phyloP scores from a whole-genome alignment of 2,797 vertebrate genomes.

The Phrynocephalus vlangalii region DNA sequence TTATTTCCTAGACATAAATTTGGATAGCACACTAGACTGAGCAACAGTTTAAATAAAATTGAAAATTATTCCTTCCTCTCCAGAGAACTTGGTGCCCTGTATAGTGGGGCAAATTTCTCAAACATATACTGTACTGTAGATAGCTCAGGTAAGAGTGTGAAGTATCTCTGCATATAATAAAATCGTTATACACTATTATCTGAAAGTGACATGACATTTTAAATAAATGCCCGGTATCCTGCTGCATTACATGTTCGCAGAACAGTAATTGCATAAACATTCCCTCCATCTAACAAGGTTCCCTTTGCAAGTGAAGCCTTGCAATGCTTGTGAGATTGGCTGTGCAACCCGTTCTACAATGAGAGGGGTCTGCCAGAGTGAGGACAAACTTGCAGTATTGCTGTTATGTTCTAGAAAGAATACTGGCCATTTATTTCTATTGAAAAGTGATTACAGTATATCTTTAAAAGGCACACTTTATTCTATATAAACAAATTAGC shows the following conservation, averaged over 20 bases:
- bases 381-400: too few relatives aligned
- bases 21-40: background rate
- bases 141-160: background rate
- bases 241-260: too few relatives aligned
- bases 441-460: background rate
- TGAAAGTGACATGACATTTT: background rate
- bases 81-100: background rate
- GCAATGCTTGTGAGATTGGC: too few relatives aligned
- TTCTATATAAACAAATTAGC: background rate
- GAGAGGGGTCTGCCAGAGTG: too few relatives aligned
- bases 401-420: too few relatives aligned
- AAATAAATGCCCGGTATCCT: too few relatives aligned
- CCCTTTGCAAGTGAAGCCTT: too few relatives aligned
- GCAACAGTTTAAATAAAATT: background rate
- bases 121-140: background rate
- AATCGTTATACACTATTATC: background rate
- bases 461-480: background rate
- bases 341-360: too few relatives aligned
- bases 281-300: too few relatives aligned
- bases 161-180: background rate
- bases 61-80: background rate
- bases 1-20: background rate
- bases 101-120: background rate
- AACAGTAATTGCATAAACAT: too few relatives aligned
- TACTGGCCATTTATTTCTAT: background rate